These are phyloP conservation scores for Cebidichthys violaceus DNA, from an alignment of 2,113 vertebrate genomes.

Conservation along the genomic window DNA sequence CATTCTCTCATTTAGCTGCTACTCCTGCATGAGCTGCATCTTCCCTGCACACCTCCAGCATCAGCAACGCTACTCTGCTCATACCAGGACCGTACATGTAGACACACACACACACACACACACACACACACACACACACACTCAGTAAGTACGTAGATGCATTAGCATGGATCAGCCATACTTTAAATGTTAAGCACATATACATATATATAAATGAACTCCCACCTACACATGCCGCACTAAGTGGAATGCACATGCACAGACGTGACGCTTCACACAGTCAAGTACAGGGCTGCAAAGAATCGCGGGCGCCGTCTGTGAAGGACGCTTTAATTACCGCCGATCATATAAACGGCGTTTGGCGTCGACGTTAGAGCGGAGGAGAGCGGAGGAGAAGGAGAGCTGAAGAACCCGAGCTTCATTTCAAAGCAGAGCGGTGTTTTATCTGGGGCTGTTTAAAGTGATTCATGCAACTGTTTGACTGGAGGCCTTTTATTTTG, in stretches of 20 bases:
- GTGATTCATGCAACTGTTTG: no score
- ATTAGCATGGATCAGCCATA: conserved; percentile 21
- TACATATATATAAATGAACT: conserved; percentile 20
- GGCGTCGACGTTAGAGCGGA: background rate
- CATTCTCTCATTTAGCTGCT: background rate
- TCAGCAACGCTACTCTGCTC: background rate
- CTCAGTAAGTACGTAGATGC: background rate
- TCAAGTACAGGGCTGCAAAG: background rate
- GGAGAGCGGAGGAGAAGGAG: background rate
- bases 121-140: background rate
- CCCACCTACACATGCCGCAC: background rate
- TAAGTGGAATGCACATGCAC: background rate
- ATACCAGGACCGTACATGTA: no score
- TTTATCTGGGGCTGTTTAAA: background rate
- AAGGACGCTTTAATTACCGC: background rate
- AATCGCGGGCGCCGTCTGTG: no score
- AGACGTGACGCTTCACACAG: background rate
- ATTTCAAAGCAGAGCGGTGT: conserved; percentile 7
- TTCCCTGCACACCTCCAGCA: background rate
- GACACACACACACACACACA: background rate
- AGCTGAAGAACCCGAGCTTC: background rate
- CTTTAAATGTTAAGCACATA: background rate
- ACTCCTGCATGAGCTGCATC: background rate
- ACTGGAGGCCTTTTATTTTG: background rate
- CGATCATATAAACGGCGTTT: conserved; percentile 1